Evolutionary conservation across 2,113 vertebrate genomes (phyloP).

Genomic region (Beaufortia kweichowensis): DNA sequence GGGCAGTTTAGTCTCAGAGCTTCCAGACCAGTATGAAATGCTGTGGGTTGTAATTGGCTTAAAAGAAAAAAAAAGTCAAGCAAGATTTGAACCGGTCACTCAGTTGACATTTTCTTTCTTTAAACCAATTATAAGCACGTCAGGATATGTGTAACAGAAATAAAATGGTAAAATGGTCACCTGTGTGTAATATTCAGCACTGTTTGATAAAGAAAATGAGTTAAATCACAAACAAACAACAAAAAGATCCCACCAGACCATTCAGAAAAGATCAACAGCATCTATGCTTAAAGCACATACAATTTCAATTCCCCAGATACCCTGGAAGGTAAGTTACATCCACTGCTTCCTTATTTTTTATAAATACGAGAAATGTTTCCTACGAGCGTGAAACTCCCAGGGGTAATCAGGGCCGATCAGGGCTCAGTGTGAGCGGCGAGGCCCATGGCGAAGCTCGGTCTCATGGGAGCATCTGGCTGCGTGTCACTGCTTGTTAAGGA

Average conservation of each 20-base stretch:
- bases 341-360: conserved; percentile 37
- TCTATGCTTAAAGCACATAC: not conserved
- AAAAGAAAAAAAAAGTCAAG: too few species aligned
- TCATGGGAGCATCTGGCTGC: conserved; percentile 40
- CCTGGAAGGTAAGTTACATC: not conserved
- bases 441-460: conserved; percentile 29
- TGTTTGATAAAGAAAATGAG: conserved; percentile 41
- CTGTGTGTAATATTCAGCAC: conserved; percentile 33
- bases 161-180: too few species aligned
- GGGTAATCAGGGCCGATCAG: conserved; percentile 53
- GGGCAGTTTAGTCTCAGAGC: too few species aligned
- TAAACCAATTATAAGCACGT: too few species aligned
- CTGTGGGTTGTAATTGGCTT: too few species aligned
- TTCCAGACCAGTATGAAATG: too few species aligned
- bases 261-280: conserved; percentile 35
- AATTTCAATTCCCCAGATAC: not conserved
- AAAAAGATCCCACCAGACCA: conserved; percentile 36
- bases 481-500: conserved; percentile 53
- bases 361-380: conserved; percentile 37
- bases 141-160: too few species aligned
- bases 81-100: too few species aligned
- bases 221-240: conserved; percentile 28
- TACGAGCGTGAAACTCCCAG: conserved; percentile 25
- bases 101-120: too few species aligned
- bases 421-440: conserved; percentile 35